Evolutionary conservation across 2,888 invertebrate genomes (phyloP), one percentile per base, ranked within the genome.

Genomic region (Petrophora chlorosata): DNA sequence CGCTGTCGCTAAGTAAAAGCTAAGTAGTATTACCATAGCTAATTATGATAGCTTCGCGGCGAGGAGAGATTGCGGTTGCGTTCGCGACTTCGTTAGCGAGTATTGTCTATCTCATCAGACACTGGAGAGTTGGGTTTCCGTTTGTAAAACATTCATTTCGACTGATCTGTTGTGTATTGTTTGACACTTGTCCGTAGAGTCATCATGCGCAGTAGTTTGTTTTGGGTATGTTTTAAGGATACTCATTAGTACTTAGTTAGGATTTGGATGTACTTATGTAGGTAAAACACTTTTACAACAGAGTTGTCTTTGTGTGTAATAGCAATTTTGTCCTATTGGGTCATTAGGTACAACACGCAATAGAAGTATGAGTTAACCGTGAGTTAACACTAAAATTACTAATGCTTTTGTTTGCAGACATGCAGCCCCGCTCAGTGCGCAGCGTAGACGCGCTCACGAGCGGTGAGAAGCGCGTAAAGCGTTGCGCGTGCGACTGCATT

Each of bases 401-500:
- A 49, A n/a, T n/a, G n/a, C n/a, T n/a, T 65, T 63, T 67, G 10
- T 10, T 87, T 90, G 28, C 91, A 96, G 96, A 93, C 77, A 94
- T 96, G 73, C 96, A 96, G 79, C 96, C 96, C 47, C 94, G 96
- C 72, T 90, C 90, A 0, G 86, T 90, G 3, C 94, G 94, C 68
- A 93, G 92, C 73, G 91, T 92, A 13, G 92, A 92, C 73, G 86
- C 79, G 59, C 73, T 10, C 8, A n/a, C 22, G 17, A 9, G 90
- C 61, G 89, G 88, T 42, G 92, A 93, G 66, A 94, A 94, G 79
- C 93, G 94, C 69, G 92, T 94, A 25, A 94, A 94, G 82, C 93
- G 94, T 72, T 95, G 94, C 86, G 92, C 94, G 59, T 95, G 95
- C 88, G 92, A 93, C 84, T 95, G 95, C 91, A 92, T 91, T 58